Evolutionary conservation across 2,888 invertebrate genomes (phyloP), one percentile per base, ranked within the genome.

Genomic region (Anorthoa munda): DNA sequence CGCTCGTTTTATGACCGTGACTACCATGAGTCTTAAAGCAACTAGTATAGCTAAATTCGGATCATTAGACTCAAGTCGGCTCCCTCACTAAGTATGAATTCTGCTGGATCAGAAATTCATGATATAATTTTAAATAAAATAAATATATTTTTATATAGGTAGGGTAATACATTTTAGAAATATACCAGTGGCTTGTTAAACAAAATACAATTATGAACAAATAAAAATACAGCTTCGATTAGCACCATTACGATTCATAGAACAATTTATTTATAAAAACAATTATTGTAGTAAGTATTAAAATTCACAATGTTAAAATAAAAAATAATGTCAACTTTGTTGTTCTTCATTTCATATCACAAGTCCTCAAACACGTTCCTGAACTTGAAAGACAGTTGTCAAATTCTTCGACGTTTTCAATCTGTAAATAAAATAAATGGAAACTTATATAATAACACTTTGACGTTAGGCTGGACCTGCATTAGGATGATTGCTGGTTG

Each of bases 331-430:
- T 72, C 61, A 64, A 72, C 18, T 18, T 56, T 73, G 64, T 53
- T 75, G 60, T 66, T 79, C 61, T 85, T 85, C 58, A 83, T 89
- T 90, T 88, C 66, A 66, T 85, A 48, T 84, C 78, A 67, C 92
- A 93, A 72, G 79, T 85, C 74, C 76, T 89, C 7, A 92, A 72
- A 77, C 94, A 94, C 11, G 72, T 31, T 26, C 79, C 79, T 4
- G 84, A 58, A n/a, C 75, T 74, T 4, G 84, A 63, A 13, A 88
- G 73, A 66, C 89, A 88, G 53, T 72, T 81, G 18, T 90, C 84
- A n/a, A 94, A 88, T 46, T 92, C 92, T 21, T 92, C 90, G 0
- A 88, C 74, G 5, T 76, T 84, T 68, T 85, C 63, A 48, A 94
- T 85, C 94, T 94, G 93, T 51, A 26, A 45, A 61, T 23, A 65